Conservation (phyloP, 2,113 vertebrate species). For the Podocnemis expansa region DNA sequence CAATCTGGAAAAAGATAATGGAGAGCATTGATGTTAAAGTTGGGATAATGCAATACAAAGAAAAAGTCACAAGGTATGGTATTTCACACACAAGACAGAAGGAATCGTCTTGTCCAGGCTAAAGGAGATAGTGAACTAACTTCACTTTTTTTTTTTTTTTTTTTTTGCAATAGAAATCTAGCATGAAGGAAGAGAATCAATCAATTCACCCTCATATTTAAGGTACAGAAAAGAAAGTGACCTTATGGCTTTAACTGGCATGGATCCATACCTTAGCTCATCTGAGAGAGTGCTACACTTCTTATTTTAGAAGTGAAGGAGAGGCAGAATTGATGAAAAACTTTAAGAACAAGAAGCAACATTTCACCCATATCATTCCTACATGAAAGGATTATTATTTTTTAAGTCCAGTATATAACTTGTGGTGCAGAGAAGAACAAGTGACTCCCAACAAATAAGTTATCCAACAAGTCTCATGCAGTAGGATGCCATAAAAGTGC, state of each 20-base stretch:
- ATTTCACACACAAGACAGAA: not conserved
- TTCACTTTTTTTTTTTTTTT: not conserved
- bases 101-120: not conserved
- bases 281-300: not conserved
- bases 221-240: not conserved
- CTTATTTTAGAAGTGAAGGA: not conserved
- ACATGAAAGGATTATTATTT: not conserved
- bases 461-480: not conserved
- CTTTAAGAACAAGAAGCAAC: not conserved
- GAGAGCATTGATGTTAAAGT: not conserved
- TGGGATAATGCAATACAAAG: not conserved
- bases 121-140: not conserved
- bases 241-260: not conserved
- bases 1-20: not conserved
- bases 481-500: not conserved
- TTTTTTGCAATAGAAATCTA: not conserved
- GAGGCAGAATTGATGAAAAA: not conserved
- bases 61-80: not conserved
- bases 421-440: not conserved
- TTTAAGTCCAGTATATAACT: not conserved
- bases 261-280: not conserved
- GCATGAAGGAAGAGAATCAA: not conserved
- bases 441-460: not conserved
- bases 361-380: not conserved
- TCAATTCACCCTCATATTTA: not conserved